Evolutionary conservation across 2,888 invertebrate species (phyloP).

Genomic region (Campoletis raptor): DNA sequence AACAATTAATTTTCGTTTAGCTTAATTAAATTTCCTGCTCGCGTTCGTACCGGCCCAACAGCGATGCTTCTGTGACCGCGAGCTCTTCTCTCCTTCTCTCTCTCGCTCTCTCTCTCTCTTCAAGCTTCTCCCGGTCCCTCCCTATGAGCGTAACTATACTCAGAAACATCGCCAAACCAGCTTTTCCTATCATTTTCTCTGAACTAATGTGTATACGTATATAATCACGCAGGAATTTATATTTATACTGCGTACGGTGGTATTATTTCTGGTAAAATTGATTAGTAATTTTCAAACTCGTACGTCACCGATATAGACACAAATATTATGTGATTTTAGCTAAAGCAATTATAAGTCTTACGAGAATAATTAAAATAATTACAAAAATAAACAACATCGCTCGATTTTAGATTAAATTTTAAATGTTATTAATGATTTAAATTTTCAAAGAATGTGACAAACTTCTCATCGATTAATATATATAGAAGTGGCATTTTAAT

Average conservation of each 20-base stretch:
- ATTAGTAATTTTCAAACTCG: constrained; percentile 54
- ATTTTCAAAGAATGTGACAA: background rate
- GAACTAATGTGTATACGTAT: constrained; percentile 11
- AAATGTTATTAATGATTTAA: background rate
- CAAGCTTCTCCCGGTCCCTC: constrained; percentile 32
- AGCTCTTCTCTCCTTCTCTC: constrained; percentile 41
- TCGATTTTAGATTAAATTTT: background rate
- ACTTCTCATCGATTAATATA: background rate
- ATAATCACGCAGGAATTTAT: background rate
- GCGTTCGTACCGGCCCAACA: constrained; percentile 45
- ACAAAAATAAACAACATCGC: background rate
- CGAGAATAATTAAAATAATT: background rate
- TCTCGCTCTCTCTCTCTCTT: constrained; percentile 37
- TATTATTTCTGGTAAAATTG: constrained; percentile 66
- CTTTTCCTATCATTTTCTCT: constrained; percentile 40
- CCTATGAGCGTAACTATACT: constrained; percentile 35
- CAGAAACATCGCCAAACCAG: constrained; percentile 29
- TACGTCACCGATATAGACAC: background rate
- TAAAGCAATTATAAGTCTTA: background rate
- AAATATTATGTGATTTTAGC: background rate
- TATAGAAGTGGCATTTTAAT: constrained; percentile 50
- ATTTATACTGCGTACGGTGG: constrained; percentile 1
- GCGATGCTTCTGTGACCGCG: constrained; percentile 47
- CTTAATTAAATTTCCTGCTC: constrained; percentile 74
- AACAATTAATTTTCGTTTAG: constrained; percentile 75